These are phyloP conservation scores for Adrianichthys oophorus DNA, from an alignment of 2,797 vertebrate genomes.

Conservation along the genomic window DNA sequence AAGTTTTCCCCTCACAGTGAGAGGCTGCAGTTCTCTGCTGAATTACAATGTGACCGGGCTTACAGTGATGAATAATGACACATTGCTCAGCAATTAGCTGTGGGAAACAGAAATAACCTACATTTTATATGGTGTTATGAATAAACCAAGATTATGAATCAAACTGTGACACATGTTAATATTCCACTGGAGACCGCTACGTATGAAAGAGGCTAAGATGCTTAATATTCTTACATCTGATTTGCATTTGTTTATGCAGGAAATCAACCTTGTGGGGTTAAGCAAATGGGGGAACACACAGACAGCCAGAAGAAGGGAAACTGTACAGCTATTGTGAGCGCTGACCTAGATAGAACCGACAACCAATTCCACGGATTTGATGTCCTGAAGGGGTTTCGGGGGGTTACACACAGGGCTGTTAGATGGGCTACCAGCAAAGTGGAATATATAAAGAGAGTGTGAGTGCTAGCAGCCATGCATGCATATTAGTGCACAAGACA, in stretches of 20 bases:
- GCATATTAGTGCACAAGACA: constrained; percentile 47
- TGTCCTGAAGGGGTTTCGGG: constrained; percentile 79
- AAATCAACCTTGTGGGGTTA: constrained; percentile 66
- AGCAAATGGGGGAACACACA: constrained; percentile 49
- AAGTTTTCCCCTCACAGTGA: constrained; percentile 1
- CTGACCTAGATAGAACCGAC: constrained; percentile 83
- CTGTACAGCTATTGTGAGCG: constrained; percentile 76
- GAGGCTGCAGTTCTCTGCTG: neutral
- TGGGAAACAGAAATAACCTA: constrained; percentile 23
- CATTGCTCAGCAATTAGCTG: constrained; percentile 38
- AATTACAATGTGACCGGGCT: constrained; percentile 6
- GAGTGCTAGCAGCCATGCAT: constrained; percentile 49
- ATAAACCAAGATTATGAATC: constrained; percentile 35
- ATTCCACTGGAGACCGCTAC: constrained; percentile 51
- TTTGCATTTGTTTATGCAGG: constrained; percentile 56
- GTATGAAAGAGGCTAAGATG: constrained; percentile 47
- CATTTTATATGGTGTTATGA: constrained; percentile 32
- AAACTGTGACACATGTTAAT: constrained; percentile 46
- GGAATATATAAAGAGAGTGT: constrained; percentile 62
- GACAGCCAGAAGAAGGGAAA: constrained; percentile 43
- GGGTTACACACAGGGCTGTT: constrained; percentile 77
- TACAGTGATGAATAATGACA: constrained; percentile 15
- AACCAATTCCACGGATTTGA: constrained; percentile 75
- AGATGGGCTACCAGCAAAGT: constrained; percentile 71
- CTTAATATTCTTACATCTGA: constrained; percentile 51